Conservation (phyloP, 1,140 invertebrate genomes). For the Micrasema longulum region DNA sequence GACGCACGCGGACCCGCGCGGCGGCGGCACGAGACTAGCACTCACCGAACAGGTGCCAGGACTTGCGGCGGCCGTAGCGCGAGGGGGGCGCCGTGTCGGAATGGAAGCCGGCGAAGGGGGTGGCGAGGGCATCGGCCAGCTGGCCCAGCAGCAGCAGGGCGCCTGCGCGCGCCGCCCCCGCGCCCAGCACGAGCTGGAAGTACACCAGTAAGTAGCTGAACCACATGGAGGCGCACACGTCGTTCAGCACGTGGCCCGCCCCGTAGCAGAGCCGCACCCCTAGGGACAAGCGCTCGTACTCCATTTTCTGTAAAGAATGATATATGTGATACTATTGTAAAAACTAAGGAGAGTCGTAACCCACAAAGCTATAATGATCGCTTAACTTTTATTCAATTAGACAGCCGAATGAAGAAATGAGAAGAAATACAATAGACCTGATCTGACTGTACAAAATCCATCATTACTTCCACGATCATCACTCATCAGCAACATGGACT, state of each 20-base stretch:
- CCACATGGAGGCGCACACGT: conserved; percentile 97
- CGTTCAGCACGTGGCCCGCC: conserved; percentile 92
- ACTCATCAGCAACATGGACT: too few species aligned
- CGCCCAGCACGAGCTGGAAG: conserved; percentile 86
- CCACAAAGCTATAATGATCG: too few species aligned
- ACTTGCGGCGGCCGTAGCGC: conserved; percentile 87
- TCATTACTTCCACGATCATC: too few species aligned
- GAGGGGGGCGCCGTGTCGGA: conserved; percentile 81
- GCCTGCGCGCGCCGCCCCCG: conserved; percentile 82
- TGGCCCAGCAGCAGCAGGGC: conserved; percentile 87
- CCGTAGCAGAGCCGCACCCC: conserved; percentile 68
- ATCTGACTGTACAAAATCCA: too few species aligned
- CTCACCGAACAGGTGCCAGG: conserved; percentile 92
- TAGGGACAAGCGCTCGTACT: conserved; percentile 4
- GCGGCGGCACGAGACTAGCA: background rate
- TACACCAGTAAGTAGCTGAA: conserved; percentile 96
- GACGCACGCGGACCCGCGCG: background rate
- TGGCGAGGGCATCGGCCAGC: conserved; percentile 89
- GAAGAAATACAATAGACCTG: too few species aligned
- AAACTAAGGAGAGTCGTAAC: too few species aligned
- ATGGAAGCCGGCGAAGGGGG: conserved; percentile 89
- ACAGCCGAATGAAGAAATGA: too few species aligned
- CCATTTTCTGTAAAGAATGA: too few species aligned
- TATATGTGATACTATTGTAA: too few species aligned
- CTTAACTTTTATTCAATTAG: too few species aligned